Conservation (phyloP, 2,797 vertebrate species). For the Microtus agrestis region DNA sequence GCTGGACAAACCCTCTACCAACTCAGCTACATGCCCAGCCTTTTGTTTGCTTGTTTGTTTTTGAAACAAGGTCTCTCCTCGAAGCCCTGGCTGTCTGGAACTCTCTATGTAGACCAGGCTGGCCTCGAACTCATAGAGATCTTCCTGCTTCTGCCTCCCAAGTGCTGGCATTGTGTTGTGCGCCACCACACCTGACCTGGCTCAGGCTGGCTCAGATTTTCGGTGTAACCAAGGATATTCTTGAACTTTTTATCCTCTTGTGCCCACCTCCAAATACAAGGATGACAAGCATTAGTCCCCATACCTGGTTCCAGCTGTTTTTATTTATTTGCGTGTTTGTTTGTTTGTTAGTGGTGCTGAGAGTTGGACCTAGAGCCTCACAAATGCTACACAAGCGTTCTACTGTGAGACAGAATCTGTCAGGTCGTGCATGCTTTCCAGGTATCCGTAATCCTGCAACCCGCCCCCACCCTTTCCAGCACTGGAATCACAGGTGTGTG, state of each 20-base stretch:
- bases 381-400: neutral
- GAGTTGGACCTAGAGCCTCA: neutral
- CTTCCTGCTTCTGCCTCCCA: neutral
- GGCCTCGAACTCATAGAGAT: neutral
- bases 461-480: too few species aligned
- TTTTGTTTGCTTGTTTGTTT: neutral
- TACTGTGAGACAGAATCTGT: neutral
- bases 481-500: neutral
- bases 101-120: neutral
- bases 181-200: neutral
- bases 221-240: neutral
- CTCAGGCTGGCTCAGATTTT: neutral
- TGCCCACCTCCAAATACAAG: neutral
- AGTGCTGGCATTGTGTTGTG: neutral
- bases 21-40: neutral
- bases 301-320: neutral
- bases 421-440: neutral
- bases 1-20: too few species aligned
- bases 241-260: neutral
- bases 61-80: neutral
- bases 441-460: neutral
- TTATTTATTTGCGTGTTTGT: neutral
- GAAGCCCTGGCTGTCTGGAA: neutral
- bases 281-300: neutral
- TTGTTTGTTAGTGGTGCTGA: neutral